A percentile compares a stretch with the other conserved stretches of the same genome.
Conservation (phyloP, 2,888 invertebrate genomes). For the Euplagia quadripunctaria region DNA sequence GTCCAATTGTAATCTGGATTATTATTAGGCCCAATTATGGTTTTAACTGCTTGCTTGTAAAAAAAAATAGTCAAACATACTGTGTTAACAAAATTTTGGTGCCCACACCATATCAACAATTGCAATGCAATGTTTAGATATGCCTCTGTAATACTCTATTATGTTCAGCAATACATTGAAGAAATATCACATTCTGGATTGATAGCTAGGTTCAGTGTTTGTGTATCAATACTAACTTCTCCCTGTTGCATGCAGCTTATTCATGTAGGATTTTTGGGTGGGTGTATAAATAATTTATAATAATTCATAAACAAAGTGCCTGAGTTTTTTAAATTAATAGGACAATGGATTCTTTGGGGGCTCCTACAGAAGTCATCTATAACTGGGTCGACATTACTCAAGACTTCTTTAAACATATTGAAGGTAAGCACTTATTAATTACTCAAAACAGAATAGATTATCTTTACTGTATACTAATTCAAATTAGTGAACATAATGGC, state of each 20-base stretch:
- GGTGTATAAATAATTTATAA: not conserved
- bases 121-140: not conserved
- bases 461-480: not conserved
- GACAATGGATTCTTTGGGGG: conserved; percentile 78
- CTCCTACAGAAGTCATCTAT: conserved; percentile 82
- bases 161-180: not conserved
- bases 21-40: not conserved
- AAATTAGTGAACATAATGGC: not conserved
- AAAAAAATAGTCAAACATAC: not conserved
- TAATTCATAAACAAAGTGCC: conserved; percentile 1
- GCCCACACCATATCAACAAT: not conserved
- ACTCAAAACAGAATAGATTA: not conserved
- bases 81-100: not conserved
- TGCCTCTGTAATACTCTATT: not conserved
- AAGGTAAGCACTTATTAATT: conserved; percentile 66
- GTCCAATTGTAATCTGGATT: not conserved
- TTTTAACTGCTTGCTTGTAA: not conserved
- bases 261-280: not conserved
- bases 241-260: not conserved
- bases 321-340: conserved; percentile 51
- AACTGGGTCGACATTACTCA: conserved; percentile 91
- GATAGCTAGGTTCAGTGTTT: not conserved
- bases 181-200: not conserved
- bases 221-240: not conserved
- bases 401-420: conserved; percentile 81